A percentile compares a stretch with the other conserved stretches of the same genome.
Evolutionary conservation across 2,888 invertebrate species (phyloP).

Genomic region (Cephus rjabovi): DNA sequence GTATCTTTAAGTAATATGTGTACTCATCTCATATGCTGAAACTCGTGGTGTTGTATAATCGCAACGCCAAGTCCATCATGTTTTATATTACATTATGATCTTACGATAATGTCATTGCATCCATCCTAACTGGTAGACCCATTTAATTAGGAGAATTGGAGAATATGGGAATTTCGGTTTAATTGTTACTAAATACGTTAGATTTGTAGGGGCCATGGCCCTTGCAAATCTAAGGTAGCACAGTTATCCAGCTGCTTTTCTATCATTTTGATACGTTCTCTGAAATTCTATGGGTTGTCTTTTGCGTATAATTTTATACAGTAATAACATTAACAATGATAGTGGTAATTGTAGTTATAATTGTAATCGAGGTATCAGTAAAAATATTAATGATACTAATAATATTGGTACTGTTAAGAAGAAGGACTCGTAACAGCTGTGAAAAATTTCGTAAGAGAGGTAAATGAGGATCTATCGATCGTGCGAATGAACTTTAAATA

Average conservation of each 20-base stretch:
- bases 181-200: background rate
- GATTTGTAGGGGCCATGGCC: too few species aligned
- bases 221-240: too few species aligned
- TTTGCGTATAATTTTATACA: conserved; percentile 1
- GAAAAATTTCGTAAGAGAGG: background rate
- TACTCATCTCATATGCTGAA: background rate
- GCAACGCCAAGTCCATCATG: background rate
- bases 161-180: background rate
- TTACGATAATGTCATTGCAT: background rate
- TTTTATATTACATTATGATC: background rate
- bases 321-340: background rate
- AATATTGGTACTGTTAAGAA: background rate
- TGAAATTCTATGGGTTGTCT: conserved; percentile 1
- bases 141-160: background rate
- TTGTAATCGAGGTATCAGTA: background rate
- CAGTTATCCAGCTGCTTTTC: background rate
- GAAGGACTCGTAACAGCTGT: background rate
- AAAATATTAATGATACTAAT: background rate
- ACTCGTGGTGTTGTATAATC: background rate
- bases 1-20: background rate
- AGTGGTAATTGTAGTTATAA: background rate
- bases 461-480: background rate
- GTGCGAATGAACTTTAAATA: too few species aligned
- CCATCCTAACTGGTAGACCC: background rate
- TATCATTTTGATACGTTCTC: background rate